Conservation (phyloP, 2,113 vertebrate genomes). For the Odontophorus gujanensis region DNA sequence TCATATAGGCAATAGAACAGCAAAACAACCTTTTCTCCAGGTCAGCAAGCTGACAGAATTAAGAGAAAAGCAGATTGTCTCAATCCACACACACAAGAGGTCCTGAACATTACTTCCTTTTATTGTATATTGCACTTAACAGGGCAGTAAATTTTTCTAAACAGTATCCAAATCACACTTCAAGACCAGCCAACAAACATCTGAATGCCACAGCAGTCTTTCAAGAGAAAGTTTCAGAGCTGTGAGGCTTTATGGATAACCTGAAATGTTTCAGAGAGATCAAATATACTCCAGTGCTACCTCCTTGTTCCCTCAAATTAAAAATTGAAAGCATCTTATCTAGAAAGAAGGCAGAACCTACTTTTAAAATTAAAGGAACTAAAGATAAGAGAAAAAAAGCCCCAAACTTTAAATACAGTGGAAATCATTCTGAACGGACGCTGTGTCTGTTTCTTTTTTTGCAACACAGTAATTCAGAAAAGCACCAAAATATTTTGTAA, state of each 20-base stretch:
- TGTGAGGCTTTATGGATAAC: neutral
- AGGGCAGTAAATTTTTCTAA: conserved; percentile 1
- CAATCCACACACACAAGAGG: neutral
- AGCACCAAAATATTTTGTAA: neutral
- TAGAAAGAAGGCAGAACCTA: neutral
- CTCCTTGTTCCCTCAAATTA: neutral
- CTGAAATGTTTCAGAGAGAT: neutral
- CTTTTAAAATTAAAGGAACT: neutral
- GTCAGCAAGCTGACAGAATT: neutral
- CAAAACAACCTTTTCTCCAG: neutral
- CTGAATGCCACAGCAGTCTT: neutral
- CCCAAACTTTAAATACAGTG: neutral
- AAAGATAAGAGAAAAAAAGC: neutral
- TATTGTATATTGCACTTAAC: neutral
- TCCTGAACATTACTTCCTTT: conserved; percentile 16
- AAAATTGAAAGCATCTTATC: neutral
- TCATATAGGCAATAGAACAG: neutral
- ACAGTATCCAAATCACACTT: neutral
- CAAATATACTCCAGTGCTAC: neutral
- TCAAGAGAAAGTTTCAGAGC: neutral
- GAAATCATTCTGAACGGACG: neutral
- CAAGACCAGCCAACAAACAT: conserved; percentile 24
- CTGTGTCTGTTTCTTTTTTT: neutral
- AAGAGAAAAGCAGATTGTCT: neutral
- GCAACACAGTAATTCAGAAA: neutral